These are phyloP conservation scores for Linnaemya vulpina DNA, from an alignment of 2,888 invertebrate species.

Conservation along the genomic window DNA sequence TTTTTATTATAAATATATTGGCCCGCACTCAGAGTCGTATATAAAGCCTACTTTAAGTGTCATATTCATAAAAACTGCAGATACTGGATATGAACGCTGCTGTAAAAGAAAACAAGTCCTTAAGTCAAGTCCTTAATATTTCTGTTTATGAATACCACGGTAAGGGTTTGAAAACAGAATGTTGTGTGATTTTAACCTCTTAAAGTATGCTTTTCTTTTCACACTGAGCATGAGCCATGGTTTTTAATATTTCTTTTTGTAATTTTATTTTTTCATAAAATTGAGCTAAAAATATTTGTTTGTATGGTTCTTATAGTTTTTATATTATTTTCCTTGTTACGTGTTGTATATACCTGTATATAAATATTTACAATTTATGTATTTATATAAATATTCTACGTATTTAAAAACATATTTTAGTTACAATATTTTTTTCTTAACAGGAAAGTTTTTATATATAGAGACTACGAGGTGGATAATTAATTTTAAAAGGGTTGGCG, in stretches of 20 bases:
- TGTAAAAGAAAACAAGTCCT: too few species aligned
- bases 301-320: conserved; percentile 36
- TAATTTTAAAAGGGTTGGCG: neutral
- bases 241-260: conserved; percentile 1
- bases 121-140: too few species aligned
- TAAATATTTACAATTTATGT: conserved; percentile 32
- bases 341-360: conserved; percentile 58
- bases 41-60: too few species aligned
- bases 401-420: conserved; percentile 45
- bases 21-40: too few species aligned
- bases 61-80: too few species aligned
- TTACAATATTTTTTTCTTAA: conserved; percentile 18
- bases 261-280: conserved; percentile 56
- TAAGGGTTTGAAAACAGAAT: too few species aligned
- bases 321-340: neutral
- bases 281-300: conserved; percentile 72
- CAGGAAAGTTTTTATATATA: conserved; percentile 6
- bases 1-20: conserved; percentile 14
- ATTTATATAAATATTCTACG: conserved; percentile 18
- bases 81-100: too few species aligned
- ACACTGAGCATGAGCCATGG: neutral
- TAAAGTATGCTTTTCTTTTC: too few species aligned
- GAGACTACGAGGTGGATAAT: neutral
- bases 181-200: too few species aligned
- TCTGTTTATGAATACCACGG: too few species aligned